Conservation (phyloP, 1,140 invertebrate genomes). For the Muscidifurax raptorellus region DNA sequence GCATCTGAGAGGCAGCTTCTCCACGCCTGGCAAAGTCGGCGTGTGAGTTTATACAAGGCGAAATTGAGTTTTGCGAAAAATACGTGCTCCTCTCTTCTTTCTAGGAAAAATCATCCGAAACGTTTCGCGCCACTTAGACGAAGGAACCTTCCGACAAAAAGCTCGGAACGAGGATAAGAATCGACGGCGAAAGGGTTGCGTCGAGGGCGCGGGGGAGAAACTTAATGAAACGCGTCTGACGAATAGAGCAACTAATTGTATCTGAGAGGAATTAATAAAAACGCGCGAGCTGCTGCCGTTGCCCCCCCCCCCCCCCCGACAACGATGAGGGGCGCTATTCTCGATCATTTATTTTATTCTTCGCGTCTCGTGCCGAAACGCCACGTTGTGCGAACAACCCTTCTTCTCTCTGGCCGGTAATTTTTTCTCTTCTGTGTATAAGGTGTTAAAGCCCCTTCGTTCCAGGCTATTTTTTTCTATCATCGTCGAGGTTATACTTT, state of each 20-base stretch:
- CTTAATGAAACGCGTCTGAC: conserved; percentile 75
- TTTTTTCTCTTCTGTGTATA: not conserved
- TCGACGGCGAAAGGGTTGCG: conserved; percentile 63
- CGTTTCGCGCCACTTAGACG: not conserved
- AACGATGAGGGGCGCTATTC: conserved; percentile 64
- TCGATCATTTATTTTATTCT: conserved; percentile 73
- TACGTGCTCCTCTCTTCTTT: conserved; percentile 8
- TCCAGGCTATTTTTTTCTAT: not conserved
- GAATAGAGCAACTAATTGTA: conserved; percentile 76
- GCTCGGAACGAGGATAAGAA: conserved; percentile 58
- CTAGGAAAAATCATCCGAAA: conserved; percentile 33
- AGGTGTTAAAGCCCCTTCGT: not conserved
- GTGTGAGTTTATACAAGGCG: conserved; percentile 20
- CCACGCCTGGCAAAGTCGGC: conserved; percentile 24
- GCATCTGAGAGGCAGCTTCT: not conserved
- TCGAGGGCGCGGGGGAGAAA: conserved; percentile 60
- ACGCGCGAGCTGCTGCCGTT: conserved; percentile 61
- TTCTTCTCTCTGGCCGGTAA: not conserved
- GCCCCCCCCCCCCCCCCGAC: not conserved
- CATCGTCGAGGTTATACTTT: not conserved
- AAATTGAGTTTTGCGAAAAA: conserved; percentile 39
- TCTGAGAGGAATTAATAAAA: conserved; percentile 76
- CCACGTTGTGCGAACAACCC: conserved; percentile 55
- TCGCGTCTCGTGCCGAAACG: conserved; percentile 60
- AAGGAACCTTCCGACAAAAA: not conserved